A percentile compares a stretch with the other conserved stretches of the same genome.
phyloP scores from a whole-genome alignment of 1,140 invertebrate species.

The Anastrepha obliqua region DNA sequence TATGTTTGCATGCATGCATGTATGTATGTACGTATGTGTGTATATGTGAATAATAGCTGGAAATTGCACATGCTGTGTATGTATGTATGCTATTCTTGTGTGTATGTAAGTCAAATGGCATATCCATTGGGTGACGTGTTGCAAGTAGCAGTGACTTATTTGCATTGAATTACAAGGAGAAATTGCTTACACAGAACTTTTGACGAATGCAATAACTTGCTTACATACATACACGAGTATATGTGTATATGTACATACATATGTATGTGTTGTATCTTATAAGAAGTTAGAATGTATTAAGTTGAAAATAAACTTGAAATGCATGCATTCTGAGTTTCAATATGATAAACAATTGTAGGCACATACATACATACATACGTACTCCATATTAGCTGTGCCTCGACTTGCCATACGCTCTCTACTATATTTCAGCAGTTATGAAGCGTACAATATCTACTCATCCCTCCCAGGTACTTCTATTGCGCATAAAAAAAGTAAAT shows the following conservation, averaged over 20 bases:
- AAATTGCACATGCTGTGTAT: not conserved
- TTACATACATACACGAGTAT: not conserved
- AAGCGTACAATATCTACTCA: too few species aligned
- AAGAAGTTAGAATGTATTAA: too few species aligned
- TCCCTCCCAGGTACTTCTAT: too few species aligned
- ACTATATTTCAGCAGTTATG: too few species aligned
- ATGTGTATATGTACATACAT: not conserved
- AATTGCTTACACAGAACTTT: slow-evolving; percentile 39
- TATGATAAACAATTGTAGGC: too few species aligned
- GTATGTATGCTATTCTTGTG: too few species aligned
- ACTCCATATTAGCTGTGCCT: too few species aligned
- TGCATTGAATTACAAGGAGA: slow-evolving; percentile 31
- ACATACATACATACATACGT: too few species aligned
- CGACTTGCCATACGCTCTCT: too few species aligned
- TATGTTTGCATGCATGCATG: not conserved
- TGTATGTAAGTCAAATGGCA: not conserved
- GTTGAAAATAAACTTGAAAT: too few species aligned
- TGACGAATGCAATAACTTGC: not conserved
- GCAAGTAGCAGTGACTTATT: slow-evolving; percentile 37
- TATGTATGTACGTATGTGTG: not conserved
- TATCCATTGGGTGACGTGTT: slow-evolving; percentile 15
- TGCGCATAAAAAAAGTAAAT: too few species aligned
- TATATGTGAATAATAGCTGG: not conserved
- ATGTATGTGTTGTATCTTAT: not conserved
- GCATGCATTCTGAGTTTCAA: too few species aligned